Percentiles rank a stretch among this genome's conserved stretches.
phyloP scores from a whole-genome alignment of 2,797 vertebrate species.

The Catharus ustulatus region DNA sequence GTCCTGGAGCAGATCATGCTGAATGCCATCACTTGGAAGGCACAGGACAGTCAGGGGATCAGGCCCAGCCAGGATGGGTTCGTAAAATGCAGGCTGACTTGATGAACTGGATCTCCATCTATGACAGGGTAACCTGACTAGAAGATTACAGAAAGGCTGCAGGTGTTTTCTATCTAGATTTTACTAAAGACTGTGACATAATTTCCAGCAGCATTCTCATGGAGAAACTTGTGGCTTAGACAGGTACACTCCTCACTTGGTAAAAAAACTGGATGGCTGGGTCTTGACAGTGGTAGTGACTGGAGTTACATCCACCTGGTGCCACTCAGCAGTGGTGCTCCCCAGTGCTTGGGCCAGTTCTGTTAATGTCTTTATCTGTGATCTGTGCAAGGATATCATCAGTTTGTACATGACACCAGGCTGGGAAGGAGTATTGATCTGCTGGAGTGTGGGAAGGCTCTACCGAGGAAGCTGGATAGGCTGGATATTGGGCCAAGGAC shows the following conservation, averaged over 20 bases:
- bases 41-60: background rate
- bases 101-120: background rate
- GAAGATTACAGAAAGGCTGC: background rate
- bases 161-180: background rate
- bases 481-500: background rate
- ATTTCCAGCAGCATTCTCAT: background rate
- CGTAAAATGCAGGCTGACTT: background rate
- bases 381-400: background rate
- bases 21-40: accelerated
- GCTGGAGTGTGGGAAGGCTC: background rate
- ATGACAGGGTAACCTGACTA: background rate
- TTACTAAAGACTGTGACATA: background rate
- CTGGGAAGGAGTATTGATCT: background rate
- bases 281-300: background rate
- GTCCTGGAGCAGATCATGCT: background rate
- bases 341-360: background rate
- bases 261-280: accelerated
- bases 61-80: background rate
- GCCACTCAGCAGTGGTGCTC: accelerated
- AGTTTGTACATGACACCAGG: background rate
- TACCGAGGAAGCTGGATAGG: background rate
- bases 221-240: background rate
- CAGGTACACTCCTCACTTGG: background rate
- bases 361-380: background rate
- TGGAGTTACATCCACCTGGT: background rate